Evolutionary conservation across 2,113 vertebrate genomes (phyloP).

Genomic region (Lamprologus callipterus): DNA sequence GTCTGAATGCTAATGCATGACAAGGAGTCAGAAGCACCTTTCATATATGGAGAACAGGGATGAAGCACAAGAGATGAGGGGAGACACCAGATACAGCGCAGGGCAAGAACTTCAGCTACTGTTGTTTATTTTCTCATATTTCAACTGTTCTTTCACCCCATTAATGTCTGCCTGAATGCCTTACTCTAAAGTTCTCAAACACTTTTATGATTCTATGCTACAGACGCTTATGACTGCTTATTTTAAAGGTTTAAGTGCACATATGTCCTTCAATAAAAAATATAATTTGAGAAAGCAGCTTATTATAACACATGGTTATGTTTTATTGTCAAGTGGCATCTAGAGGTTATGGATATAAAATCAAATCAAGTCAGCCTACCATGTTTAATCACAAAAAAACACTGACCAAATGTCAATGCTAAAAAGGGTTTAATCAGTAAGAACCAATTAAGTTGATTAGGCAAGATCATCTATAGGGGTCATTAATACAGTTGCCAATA

Average conservation of each 20-base stretch:
- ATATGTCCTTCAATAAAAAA: neutral
- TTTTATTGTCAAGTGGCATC: neutral
- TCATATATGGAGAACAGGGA: conserved; percentile 13
- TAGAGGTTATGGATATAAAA: neutral
- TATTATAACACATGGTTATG: neutral
- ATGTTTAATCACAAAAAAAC: neutral
- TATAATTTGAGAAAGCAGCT: neutral
- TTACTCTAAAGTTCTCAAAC: neutral
- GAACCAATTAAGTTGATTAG: neutral
- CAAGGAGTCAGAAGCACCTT: conserved; percentile 20
- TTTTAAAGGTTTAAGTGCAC: neutral
- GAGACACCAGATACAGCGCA: neutral
- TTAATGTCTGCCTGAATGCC: neutral
- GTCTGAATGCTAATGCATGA: conserved; percentile 40
- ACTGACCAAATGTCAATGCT: neutral
- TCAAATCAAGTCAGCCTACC: neutral
- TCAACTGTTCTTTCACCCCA: neutral
- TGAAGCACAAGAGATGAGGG: neutral
- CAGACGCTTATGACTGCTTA: neutral
- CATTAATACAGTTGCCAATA: neutral
- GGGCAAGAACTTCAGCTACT: neutral
- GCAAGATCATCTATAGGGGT: neutral
- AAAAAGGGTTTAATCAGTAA: neutral
- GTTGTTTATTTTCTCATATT: neutral
- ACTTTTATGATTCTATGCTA: neutral